These are phyloP conservation scores for Scylla paramamosain DNA, from an alignment of 1,140 invertebrate species.

Conservation along the genomic window DNA sequence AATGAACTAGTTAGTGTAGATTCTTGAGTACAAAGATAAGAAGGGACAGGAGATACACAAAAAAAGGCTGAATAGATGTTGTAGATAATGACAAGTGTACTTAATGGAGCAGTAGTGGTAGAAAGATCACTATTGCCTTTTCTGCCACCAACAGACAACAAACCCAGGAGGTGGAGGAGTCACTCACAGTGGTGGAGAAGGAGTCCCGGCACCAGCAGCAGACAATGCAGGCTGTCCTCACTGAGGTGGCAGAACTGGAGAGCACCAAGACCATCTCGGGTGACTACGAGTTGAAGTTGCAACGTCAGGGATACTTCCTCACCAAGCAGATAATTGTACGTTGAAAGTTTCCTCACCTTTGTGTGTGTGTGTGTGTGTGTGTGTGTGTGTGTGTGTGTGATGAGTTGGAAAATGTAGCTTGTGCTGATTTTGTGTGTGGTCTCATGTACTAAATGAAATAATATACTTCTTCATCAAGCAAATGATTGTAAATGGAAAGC, in stretches of 20 bases:
- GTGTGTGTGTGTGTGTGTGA: constrained; percentile 32
- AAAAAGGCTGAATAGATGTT: too few relatives aligned
- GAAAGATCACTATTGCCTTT: too few relatives aligned
- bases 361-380: constrained; percentile 38
- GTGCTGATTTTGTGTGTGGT: too few relatives aligned
- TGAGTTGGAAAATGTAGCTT: too few relatives aligned
- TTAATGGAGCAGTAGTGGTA: not conserved
- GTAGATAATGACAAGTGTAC: too few relatives aligned
- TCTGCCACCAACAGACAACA: constrained; percentile 29
- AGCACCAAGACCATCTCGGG: constrained; percentile 40
- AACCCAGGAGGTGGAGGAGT: constrained; percentile 37
- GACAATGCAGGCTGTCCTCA: constrained; percentile 34
- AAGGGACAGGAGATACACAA: too few relatives aligned
- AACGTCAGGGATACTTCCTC: constrained; percentile 58
- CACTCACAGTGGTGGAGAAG: not conserved
- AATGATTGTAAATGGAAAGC: not conserved
- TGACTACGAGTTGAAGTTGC: constrained; percentile 53
- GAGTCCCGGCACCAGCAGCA: constrained; percentile 49
- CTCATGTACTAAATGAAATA: too few relatives aligned
- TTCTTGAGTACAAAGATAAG: too few relatives aligned
- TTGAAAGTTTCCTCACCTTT: not conserved
- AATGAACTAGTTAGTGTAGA: too few relatives aligned
- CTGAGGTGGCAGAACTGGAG: constrained; percentile 56
- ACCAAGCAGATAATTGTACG: constrained; percentile 56
- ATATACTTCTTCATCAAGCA: too few relatives aligned